These are phyloP conservation scores for Liodrosophila aerea DNA, from an alignment of 2,888 invertebrate genomes.

Conservation along the genomic window DNA sequence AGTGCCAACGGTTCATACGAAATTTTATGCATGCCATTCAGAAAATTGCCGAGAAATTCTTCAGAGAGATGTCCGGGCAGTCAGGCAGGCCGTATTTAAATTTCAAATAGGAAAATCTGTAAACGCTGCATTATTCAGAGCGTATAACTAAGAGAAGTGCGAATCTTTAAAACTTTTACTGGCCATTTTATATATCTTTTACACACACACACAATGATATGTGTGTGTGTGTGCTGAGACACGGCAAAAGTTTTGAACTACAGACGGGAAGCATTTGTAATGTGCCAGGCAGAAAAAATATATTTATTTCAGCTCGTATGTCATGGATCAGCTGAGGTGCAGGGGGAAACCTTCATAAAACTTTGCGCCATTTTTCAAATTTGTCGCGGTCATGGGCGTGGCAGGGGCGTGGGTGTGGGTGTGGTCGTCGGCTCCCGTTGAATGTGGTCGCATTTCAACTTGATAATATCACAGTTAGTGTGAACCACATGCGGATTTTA, in stretches of 20 bases:
- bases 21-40: constrained; percentile 54
- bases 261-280: constrained; percentile 75
- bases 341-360: constrained; percentile 53
- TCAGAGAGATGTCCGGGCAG: constrained; percentile 15
- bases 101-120: constrained; percentile 50
- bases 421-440: constrained; percentile 1
- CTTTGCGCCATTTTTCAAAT: constrained; percentile 75
- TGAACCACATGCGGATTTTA: constrained; percentile 63
- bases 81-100: constrained; percentile 37
- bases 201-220: not conserved
- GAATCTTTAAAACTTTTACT: constrained; percentile 43
- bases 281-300: constrained; percentile 63
- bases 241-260: constrained; percentile 54
- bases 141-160: constrained; percentile 14
- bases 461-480: constrained; percentile 69
- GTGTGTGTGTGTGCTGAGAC: not conserved
- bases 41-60: constrained; percentile 51
- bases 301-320: constrained; percentile 72
- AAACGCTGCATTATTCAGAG: constrained; percentile 41
- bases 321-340: constrained; percentile 36
- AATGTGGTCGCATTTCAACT: constrained; percentile 62
- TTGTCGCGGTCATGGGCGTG: constrained; percentile 63
- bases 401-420: constrained; percentile 26
- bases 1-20: constrained; percentile 40
- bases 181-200: constrained; percentile 16